Conservation (phyloP, 53 echinoderm and acorn worm genomes). For the Actinopyga echinites region DNA sequence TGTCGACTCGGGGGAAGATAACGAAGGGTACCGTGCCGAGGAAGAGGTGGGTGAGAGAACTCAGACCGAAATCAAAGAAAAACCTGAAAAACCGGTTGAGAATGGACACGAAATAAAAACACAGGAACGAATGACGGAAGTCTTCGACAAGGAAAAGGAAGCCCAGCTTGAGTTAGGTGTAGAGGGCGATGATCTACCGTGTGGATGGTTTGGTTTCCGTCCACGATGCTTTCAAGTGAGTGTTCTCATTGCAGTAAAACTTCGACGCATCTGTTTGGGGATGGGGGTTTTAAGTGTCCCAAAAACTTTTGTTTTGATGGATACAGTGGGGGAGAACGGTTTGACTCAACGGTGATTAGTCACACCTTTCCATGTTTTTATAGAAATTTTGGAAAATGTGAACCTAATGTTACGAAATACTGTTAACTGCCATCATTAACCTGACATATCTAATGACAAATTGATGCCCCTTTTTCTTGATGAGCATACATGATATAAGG, state of each 20-base stretch:
- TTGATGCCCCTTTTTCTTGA: too few relatives aligned
- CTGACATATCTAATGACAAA: too few relatives aligned
- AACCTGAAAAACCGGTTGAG: not conserved
- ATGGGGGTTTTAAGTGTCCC: too few relatives aligned
- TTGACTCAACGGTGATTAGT: too few relatives aligned
- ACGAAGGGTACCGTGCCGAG: not conserved
- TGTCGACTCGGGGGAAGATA: not conserved
- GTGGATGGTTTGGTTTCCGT: constrained; percentile 62
- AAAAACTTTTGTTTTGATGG: too few relatives aligned
- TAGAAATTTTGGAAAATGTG: too few relatives aligned
- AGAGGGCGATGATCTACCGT: constrained; percentile 50
- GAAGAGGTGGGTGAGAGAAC: constrained; percentile 31
- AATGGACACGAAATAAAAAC: constrained; percentile 18
- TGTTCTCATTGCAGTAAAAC: not conserved
- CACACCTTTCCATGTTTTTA: too few relatives aligned
- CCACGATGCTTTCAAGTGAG: constrained; percentile 48
- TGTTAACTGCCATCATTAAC: too few relatives aligned
- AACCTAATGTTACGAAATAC: too few relatives aligned
- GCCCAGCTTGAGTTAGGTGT: constrained; percentile 24
- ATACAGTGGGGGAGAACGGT: too few relatives aligned
- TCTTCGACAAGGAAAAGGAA: constrained; percentile 41
- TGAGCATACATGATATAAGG: too few relatives aligned
- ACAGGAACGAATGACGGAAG: constrained; percentile 56
- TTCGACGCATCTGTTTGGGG: too few relatives aligned
- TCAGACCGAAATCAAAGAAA: not conserved